These are phyloP conservation scores for Heliconius nattereri DNA, from an alignment of 1,140 invertebrate species.

Conservation along the genomic window DNA sequence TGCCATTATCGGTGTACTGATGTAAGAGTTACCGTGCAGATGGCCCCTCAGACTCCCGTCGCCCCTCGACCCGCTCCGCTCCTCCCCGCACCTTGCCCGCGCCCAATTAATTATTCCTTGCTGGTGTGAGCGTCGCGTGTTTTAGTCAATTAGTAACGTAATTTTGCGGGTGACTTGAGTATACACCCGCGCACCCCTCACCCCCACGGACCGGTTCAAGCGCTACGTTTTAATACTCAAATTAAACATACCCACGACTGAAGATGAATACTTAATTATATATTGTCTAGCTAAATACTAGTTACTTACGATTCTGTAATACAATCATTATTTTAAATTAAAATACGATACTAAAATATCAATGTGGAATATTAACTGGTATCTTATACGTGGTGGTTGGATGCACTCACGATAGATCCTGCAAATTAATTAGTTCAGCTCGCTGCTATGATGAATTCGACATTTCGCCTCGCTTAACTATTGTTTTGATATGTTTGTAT, in stretches of 20 bases:
- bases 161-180: conserved; percentile 80
- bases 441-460: conserved; percentile 29
- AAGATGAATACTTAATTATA: conserved; percentile 30
- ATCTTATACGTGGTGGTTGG: neutral
- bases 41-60: conserved; percentile 50
- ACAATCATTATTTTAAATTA: neutral
- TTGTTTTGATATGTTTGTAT: conserved; percentile 36
- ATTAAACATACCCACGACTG: conserved; percentile 50
- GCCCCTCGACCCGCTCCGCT: conserved; percentile 52
- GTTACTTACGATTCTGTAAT: neutral
- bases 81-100: conserved; percentile 56
- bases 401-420: neutral
- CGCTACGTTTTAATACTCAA: conserved; percentile 57
- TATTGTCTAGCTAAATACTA: neutral
- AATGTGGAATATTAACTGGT: neutral
- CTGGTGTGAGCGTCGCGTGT: conserved; percentile 80
- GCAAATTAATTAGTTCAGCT: conserved; percentile 4
- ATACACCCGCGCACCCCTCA: conserved; percentile 46
- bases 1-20: conserved; percentile 81
- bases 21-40: conserved; percentile 79
- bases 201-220: conserved; percentile 51
- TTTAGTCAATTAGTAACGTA: conserved; percentile 81
- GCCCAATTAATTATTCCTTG: conserved; percentile 80
- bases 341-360: neutral
- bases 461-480: conserved; percentile 29